Percentiles rank a stretch among this genome's conserved stretches.
phyloP scores from a whole-genome alignment of 2,113 vertebrate species.

The Hippocampus abdominalis region DNA sequence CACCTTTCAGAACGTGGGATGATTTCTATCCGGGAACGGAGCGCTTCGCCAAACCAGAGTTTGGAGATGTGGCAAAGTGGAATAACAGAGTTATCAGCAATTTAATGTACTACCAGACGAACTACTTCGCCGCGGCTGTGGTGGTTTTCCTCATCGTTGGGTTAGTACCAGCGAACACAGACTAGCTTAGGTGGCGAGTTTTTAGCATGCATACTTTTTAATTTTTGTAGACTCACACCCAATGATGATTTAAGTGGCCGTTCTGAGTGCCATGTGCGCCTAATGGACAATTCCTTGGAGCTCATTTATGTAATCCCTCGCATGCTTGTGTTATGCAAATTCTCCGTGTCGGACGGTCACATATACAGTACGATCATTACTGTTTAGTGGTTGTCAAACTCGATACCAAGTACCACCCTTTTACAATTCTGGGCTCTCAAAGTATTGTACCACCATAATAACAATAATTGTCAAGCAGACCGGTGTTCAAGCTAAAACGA shows the following conservation, averaged over 20 bases:
- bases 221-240: conserved; percentile 31
- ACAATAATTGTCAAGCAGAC: no score
- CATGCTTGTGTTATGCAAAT: background rate
- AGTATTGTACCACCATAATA: no score
- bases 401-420: background rate
- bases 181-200: conserved; percentile 23
- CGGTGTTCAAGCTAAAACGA: no score
- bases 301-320: background rate
- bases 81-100: conserved; percentile 96
- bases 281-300: background rate
- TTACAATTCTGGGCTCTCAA: background rate
- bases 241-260: conserved; percentile 9
- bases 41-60: conserved; percentile 83
- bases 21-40: conserved; percentile 88
- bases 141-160: conserved; percentile 85
- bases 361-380: background rate
- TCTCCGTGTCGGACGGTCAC: background rate
- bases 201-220: conserved; percentile 30
- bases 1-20: conserved; percentile 84
- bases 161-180: conserved; percentile 70
- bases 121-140: conserved; percentile 82
- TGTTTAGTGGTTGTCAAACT: background rate
- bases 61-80: conserved; percentile 86
- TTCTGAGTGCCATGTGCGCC: background rate
- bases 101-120: conserved; percentile 92